A percentile compares a stretch with the other conserved stretches of the same genome.
phyloP scores from a whole-genome alignment of 2,888 invertebrate genomes.

The Amphimallon solstitiale region DNA sequence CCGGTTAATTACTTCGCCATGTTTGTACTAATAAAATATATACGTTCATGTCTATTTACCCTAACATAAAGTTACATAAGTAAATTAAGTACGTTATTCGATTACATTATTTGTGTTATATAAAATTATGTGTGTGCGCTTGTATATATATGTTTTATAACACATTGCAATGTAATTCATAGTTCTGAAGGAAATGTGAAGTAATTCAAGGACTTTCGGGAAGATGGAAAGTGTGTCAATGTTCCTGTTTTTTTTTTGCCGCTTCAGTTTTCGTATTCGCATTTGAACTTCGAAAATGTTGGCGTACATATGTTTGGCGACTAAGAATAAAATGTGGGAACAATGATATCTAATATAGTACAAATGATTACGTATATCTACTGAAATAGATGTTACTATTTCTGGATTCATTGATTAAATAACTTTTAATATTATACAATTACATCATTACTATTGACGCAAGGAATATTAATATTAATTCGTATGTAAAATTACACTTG shows the following conservation, averaged over 20 bases:
- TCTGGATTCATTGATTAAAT: no score
- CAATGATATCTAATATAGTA: no score
- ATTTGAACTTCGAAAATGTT: conserved; percentile 2
- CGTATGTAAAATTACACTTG: no score
- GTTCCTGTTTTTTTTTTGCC: conserved; percentile 19
- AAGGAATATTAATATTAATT: no score
- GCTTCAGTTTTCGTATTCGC: no score
- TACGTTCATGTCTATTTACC: conserved; percentile 11
- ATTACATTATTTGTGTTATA: neutral
- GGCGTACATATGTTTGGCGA: conserved; percentile 21
- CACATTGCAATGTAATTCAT: conserved; percentile 10
- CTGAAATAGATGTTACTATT: no score
- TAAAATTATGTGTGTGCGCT: conserved; percentile 1
- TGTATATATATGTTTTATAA: conserved; percentile 9
- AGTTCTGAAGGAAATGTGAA: conserved; percentile 23
- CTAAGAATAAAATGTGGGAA: no score
- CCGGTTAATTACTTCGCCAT: conserved; percentile 31
- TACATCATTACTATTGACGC: no score
- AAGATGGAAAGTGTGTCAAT: conserved; percentile 23
- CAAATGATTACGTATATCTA: no score
- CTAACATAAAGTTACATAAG: conserved; percentile 28
- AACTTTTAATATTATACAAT: no score
- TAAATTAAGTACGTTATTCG: neutral
- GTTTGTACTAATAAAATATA: conserved; percentile 31
- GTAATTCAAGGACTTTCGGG: conserved; percentile 32